Percentiles rank a stretch among this genome's conserved stretches.
Evolutionary conservation across 1,140 invertebrate genomes (phyloP).

Genomic region (Thaumatotibia leucotreta): DNA sequence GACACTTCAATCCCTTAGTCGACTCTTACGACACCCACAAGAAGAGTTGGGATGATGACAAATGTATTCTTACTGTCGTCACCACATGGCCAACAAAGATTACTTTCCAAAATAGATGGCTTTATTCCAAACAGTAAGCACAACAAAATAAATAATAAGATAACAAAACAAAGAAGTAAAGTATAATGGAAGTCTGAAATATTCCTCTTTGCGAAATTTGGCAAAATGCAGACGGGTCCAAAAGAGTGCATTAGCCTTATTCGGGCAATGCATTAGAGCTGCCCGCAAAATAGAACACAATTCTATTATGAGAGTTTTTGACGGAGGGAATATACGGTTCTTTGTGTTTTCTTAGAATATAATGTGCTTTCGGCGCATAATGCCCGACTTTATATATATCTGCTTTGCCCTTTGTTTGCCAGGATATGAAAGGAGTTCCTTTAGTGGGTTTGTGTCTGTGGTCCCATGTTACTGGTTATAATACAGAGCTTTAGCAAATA

Average conservation of each 20-base stretch:
- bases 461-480: neutral
- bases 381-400: conserved; percentile 10
- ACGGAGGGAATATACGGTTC: neutral
- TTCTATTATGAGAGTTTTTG: conserved; percentile 12
- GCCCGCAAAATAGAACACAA: conserved; percentile 12
- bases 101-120: no score
- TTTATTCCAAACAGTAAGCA: neutral
- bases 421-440: neutral
- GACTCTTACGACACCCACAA: no score
- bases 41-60: no score
- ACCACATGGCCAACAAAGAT: no score
- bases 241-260: conserved; percentile 4
- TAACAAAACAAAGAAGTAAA: neutral
- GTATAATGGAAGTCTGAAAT: neutral
- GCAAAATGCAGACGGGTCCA: neutral
- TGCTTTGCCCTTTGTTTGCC: conserved; percentile 1
- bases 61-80: no score
- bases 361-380: conserved; percentile 3
- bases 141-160: neutral
- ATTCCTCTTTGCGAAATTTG: neutral
- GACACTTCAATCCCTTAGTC: no score
- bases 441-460: neutral
- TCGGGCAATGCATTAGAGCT: neutral
- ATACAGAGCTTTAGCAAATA: neutral
- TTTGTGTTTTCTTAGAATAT: conserved; percentile 11